phyloP scores from a whole-genome alignment of 2,888 invertebrate genomes.

The Lumbricus terrestris region DNA sequence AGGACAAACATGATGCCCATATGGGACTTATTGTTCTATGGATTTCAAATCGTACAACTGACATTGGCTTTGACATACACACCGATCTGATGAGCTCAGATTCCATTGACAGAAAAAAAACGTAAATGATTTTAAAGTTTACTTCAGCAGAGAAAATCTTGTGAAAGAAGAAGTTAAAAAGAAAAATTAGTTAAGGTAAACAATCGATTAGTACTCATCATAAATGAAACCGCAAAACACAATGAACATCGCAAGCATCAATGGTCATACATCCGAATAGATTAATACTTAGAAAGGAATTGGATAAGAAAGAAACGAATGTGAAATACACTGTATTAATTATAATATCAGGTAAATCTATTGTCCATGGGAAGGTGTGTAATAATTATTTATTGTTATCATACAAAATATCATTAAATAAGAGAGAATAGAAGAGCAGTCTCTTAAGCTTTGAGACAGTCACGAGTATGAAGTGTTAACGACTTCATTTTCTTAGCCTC shows the following conservation, averaged over 20 bases:
- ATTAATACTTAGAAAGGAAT: background rate
- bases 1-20: too few relatives aligned
- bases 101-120: background rate
- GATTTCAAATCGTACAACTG: too few relatives aligned
- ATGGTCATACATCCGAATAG: background rate
- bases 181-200: background rate
- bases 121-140: background rate
- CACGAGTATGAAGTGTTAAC: too few relatives aligned
- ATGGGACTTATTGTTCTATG: too few relatives aligned
- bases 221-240: background rate
- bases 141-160: background rate
- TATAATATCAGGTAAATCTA: too few relatives aligned
- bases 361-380: background rate
- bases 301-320: background rate
- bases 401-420: background rate
- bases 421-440: too few relatives aligned
- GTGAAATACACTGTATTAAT: background rate
- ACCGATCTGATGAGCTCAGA: background rate
- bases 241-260: constrained; percentile 3
- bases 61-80: background rate
- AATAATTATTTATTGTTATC: background rate
- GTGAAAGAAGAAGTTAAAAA: background rate
- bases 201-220: background rate
- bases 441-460: too few relatives aligned
- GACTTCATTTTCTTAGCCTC: too few relatives aligned